Base-by-base conservation (phyloP, 2,113 vertebrate species). In the Chaetura pelagica region DNA sequence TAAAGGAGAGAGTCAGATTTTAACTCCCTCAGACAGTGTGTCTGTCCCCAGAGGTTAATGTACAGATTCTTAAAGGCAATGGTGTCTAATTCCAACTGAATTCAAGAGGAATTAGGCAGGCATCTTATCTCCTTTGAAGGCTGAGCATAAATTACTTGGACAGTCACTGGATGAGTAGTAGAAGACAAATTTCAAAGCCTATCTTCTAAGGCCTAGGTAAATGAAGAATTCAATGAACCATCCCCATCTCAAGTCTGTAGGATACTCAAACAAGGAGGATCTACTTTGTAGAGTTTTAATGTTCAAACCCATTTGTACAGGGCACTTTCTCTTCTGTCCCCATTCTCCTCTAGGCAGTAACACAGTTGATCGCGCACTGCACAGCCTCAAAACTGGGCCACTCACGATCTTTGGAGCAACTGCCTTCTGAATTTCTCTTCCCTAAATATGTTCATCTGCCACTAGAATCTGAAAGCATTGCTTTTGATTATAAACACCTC, bases 401-500 rank as follows among this genome's bases (percentile, higher is more conserved):
- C 57, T 64, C 1, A 2, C 40, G 35, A 16, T 23, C 66, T 52
- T 20, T 72, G 55, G 5, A 93, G 85, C 67, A 89, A 21, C 58
- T 87, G 35, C 10, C 30, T 81, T 91, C 68, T 64, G 7, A 64
- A 71, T 78, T 89, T 68, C n/a, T 76, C 27, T 55, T 91, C 78
- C 13, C 30, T 79, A 87, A 75, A 76, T 73, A 58, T 27, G 40
- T 82, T 91, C 11, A 27, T 73, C n/a, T 84, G 30, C 12, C 61
- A 62, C 30, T 38, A 79, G 62, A 84, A 79, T 19, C 44, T 79
- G 71, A 69, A 93, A 89, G 17, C 2, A 0, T 54, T 89, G 52
- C 8, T 92, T 97, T 68, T 76, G 35, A 85, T 87, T 89, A 89
- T 73, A 87, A 89, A 91, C 40, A 82, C 35, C 74, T 93, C 74